Conservation (phyloP, 2,888 invertebrate species). For the Idaea biselata region DNA sequence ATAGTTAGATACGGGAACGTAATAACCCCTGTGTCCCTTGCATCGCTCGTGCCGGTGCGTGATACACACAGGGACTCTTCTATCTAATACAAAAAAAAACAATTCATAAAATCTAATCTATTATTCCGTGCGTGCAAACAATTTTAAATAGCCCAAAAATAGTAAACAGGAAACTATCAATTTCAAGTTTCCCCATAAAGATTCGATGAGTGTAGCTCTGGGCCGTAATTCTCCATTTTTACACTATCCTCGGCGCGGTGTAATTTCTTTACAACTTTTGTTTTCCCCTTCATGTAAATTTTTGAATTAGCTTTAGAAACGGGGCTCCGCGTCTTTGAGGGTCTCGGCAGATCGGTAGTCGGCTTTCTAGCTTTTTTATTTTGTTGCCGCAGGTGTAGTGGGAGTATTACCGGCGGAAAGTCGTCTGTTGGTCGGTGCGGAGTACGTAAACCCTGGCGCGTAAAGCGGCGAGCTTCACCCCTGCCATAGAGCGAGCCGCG, state of each 20-base stretch:
- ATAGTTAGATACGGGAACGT: slow-evolving; percentile 54
- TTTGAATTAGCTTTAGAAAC: slow-evolving; percentile 43
- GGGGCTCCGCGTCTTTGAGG: slow-evolving; percentile 43
- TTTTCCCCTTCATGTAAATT: slow-evolving; percentile 53
- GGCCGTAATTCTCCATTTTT: slow-evolving; percentile 52
- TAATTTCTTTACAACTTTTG: slow-evolving; percentile 52
- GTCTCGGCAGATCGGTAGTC: slow-evolving; percentile 58
- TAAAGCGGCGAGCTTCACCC: slow-evolving; percentile 68
- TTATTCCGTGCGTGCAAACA: slow-evolving; percentile 69
- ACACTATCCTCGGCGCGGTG: slow-evolving; percentile 50
- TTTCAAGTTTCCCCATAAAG: slow-evolving; percentile 72
- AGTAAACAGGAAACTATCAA: slow-evolving; percentile 71
- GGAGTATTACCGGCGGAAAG: slow-evolving; percentile 83
- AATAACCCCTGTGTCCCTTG: slow-evolving; percentile 53
- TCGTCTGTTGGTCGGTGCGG: slow-evolving; percentile 82
- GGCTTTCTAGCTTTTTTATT: slow-evolving; percentile 76
- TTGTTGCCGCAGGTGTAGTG: slow-evolving; percentile 82
- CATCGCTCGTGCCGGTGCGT: slow-evolving; percentile 62
- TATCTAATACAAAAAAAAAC: slow-evolving; percentile 46
- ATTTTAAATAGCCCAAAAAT: slow-evolving; percentile 66
- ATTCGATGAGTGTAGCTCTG: slow-evolving; percentile 60
- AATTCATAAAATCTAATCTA: slow-evolving; percentile 53
- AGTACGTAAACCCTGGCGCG: slow-evolving; percentile 79
- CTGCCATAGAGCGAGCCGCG: slow-evolving; percentile 30
- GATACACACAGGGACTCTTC: slow-evolving; percentile 48